Percentiles rank a stretch among this genome's conserved stretches.
phyloP scores from a whole-genome alignment of 2,888 invertebrate genomes.

The Dastarcus helophoroides region DNA sequence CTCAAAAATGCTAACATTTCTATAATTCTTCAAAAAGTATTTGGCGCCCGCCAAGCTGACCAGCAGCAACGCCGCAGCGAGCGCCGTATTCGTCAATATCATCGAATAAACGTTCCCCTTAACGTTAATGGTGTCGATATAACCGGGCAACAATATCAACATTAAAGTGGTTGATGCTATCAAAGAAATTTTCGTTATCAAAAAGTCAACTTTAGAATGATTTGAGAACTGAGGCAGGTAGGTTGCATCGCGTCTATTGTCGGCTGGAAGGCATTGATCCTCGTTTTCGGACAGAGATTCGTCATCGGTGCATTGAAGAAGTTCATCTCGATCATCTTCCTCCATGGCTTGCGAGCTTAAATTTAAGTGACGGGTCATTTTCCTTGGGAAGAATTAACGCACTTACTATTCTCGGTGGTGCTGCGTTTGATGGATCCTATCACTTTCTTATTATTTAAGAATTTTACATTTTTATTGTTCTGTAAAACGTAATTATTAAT shows the following conservation, averaged over 20 bases:
- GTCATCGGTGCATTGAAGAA: conserved; percentile 31
- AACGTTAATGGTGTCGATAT: conserved; percentile 34
- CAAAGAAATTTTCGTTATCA: conserved; percentile 36
- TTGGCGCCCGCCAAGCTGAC: conserved; percentile 23
- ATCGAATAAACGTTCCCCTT: conserved; percentile 30
- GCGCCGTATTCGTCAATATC: conserved; percentile 25
- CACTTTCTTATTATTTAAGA: too few relatives aligned
- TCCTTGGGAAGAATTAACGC: too few relatives aligned
- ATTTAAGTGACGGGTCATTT: too few relatives aligned
- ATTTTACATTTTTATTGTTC: too few relatives aligned
- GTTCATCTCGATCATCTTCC: conserved; percentile 34
- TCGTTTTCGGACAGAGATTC: conserved; percentile 32
- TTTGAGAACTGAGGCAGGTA: conserved; percentile 19
- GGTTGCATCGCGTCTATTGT: conserved; percentile 25
- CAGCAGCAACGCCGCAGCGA: conserved; percentile 25
- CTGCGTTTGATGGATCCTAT: too few relatives aligned
- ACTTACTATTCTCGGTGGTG: too few relatives aligned
- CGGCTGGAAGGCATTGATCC: conserved; percentile 25
- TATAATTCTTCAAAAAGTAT: conserved; percentile 23
- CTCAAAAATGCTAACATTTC: conserved; percentile 22
- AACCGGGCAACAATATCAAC: conserved; percentile 42
- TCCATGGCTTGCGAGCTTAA: too few relatives aligned
- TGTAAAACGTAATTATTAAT: too few relatives aligned
- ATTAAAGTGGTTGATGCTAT: conserved; percentile 40
- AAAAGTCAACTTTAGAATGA: conserved; percentile 36